Evolutionary conservation across 2,888 invertebrate genomes (phyloP), one percentile per base, ranked within the genome.

Genomic region (Oligia latruncula): DNA sequence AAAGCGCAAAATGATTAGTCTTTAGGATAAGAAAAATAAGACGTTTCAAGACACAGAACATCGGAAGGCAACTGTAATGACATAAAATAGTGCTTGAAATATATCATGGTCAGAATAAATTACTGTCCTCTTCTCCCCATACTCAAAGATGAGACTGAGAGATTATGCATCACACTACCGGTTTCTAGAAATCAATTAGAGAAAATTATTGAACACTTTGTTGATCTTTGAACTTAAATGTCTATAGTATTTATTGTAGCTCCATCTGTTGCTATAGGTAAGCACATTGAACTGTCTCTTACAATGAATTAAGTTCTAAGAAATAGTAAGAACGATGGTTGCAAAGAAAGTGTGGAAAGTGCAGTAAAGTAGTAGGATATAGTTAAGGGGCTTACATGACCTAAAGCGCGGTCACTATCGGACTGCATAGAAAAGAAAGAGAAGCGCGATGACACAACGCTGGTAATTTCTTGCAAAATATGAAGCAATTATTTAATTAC

Each of bases 151-250:
- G 29, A 17, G 35, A 35, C 23, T n/a, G 35, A 29, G 46, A 49
- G 68, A 62, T 49, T 9, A n/a, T 67, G n/a, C n/a, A 65, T 81
- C 15, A 55, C n/a, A 65, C 23, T 49, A 46, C 46, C 29, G 40
- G 72, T 78, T 64, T 17, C 64, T 74, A 46, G 46, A 67, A 74
- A 72, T 82, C 67, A 72, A 78, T 72, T 20, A 72, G 52, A 72
- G 55, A 49, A 64, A 46, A 62, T 68, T 66, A 46, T 46, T 74
- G n/a, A 60, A 58, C 58, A 35, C 17, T 29, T 2, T 49, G 20
- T 55, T 55, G 64, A 80, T 71, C 84, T 80, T 60, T 80, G 76
- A 79, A 52, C 74, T 20, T n/a, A 64, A 9, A 20, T 9, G 40
- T 9, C 46, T 67, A 23, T 40, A 40, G 23, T 65, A 79, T 29